Percentiles rank a stretch among this genome's conserved stretches.
These are phyloP conservation scores for Heterochromis multidens DNA, from an alignment of 2,113 vertebrate genomes.

Conservation along the genomic window DNA sequence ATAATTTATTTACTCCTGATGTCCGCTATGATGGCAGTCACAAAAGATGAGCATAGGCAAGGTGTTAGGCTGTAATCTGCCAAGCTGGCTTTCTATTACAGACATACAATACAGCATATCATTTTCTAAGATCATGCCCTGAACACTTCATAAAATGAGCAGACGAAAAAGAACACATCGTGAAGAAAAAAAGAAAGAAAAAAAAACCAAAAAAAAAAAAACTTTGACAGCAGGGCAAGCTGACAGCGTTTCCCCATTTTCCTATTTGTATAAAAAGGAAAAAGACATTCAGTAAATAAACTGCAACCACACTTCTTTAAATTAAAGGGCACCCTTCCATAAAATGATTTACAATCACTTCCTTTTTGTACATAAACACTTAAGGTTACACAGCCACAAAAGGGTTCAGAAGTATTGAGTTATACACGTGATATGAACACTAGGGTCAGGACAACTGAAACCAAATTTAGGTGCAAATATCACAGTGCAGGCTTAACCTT, in stretches of 20 bases:
- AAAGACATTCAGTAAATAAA: slow-evolving; percentile 38
- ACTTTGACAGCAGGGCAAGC: slow-evolving; percentile 18
- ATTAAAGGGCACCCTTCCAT: slow-evolving; percentile 25
- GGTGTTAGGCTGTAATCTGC: too few relatives aligned
- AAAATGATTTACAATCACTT: slow-evolving; percentile 63
- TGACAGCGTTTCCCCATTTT: background rate
- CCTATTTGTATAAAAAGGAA: background rate
- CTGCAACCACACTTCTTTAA: slow-evolving; percentile 10
- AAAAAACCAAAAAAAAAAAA: background rate
- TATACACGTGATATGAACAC: background rate
- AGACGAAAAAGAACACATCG: background rate
- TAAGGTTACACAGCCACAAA: background rate
- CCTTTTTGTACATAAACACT: slow-evolving; percentile 26
- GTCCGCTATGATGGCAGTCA: slow-evolving; percentile 35
- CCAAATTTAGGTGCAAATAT: slow-evolving; percentile 8
- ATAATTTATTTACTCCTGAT: slow-evolving; percentile 69
- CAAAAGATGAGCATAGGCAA: slow-evolving; percentile 24
- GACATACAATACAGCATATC: background rate
- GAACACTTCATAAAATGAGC: background rate
- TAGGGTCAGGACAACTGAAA: background rate
- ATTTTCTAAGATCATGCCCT: background rate
- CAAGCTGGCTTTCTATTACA: background rate
- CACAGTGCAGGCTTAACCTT: slow-evolving; percentile 10
- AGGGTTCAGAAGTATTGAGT: background rate
- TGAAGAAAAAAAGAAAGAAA: background rate